Percentiles rank a stretch among this genome's conserved stretches.
phyloP scores from a whole-genome alignment of 2,797 vertebrate genomes.

The Toxotes lorentzi region DNA sequence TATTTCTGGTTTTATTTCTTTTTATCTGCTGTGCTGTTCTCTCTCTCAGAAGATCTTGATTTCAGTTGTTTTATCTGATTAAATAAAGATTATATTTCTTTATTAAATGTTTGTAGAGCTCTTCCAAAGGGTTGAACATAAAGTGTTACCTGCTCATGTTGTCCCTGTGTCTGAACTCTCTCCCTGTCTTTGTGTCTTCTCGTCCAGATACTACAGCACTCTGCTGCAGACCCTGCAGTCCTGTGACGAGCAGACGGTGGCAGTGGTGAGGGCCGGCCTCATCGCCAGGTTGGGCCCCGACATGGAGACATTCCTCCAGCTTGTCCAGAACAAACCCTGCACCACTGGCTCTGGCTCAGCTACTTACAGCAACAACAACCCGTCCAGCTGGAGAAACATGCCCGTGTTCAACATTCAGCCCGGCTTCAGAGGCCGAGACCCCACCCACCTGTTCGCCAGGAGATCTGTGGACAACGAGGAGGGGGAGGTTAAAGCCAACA shows the following conservation, averaged over 20 bases:
- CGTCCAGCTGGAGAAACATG: constrained; percentile 86
- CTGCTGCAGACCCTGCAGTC: constrained; percentile 90
- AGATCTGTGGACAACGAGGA: constrained; percentile 84
- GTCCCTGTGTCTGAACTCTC: too few relatives aligned
- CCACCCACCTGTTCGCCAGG: constrained; percentile 85
- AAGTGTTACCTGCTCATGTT: too few relatives aligned
- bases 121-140: too few relatives aligned
- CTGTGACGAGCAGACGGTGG: constrained; percentile 92
- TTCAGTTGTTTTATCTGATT: too few relatives aligned
- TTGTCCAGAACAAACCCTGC: constrained; percentile 92
- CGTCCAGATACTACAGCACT: constrained; percentile 92
- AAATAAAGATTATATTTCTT: too few relatives aligned
- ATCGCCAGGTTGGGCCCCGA: constrained; percentile 91
- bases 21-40: too few relatives aligned
- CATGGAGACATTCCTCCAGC: constrained; percentile 93
- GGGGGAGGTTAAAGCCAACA: constrained; percentile 50
- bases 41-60: too few relatives aligned
- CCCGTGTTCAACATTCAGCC: constrained; percentile 94
- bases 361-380: constrained; percentile 74
- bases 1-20: too few relatives aligned
- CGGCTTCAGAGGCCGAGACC: constrained; percentile 87
- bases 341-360: constrained; percentile 60
- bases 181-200: too few relatives aligned
- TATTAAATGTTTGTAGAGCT: too few relatives aligned
- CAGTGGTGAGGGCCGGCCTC: constrained; percentile 88